Percentiles rank a stretch among this genome's conserved stretches.
phyloP scores from a whole-genome alignment of 1,140 invertebrate genomes.

The Drosophila ficusphila region DNA sequence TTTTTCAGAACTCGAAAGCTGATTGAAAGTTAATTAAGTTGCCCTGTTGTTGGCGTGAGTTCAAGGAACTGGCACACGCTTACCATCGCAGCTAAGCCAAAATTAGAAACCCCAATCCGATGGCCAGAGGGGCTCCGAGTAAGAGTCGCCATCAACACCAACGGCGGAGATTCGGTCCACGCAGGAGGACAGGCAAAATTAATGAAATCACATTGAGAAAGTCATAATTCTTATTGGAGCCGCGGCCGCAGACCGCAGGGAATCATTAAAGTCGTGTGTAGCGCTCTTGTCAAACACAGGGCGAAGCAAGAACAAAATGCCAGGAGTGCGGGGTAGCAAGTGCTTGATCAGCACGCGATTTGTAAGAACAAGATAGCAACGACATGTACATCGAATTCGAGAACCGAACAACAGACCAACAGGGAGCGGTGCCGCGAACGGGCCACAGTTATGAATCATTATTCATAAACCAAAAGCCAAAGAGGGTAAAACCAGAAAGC shows the following conservation, averaged over 20 bases:
- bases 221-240: conserved; percentile 73
- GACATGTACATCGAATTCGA: conserved; percentile 77
- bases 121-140: conserved; percentile 56
- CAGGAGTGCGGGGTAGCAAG: conserved; percentile 26
- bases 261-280: conserved; percentile 80
- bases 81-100: conserved; percentile 10
- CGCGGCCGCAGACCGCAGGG: conserved; percentile 60
- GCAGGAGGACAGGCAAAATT: conserved; percentile 47
- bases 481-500: conserved; percentile 2
- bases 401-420: conserved; percentile 57
- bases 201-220: conserved; percentile 79
- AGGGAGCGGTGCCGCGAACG: conserved; percentile 6
- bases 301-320: conserved; percentile 6
- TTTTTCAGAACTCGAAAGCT: conserved; percentile 31
- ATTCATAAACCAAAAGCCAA: conserved; percentile 54
- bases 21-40: conserved; percentile 79
- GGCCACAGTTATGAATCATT: conserved; percentile 74
- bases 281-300: conserved; percentile 73
- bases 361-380: conserved; percentile 78
- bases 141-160: conserved; percentile 79
- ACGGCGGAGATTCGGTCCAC: conserved; percentile 49
- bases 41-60: conserved; percentile 42
- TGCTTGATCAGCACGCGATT: conserved; percentile 76
- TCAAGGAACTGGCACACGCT: conserved; percentile 67
- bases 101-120: conserved; percentile 44